Evolutionary conservation across 2,797 vertebrate genomes (phyloP).

Genomic region (Lateolabrax maculatus): DNA sequence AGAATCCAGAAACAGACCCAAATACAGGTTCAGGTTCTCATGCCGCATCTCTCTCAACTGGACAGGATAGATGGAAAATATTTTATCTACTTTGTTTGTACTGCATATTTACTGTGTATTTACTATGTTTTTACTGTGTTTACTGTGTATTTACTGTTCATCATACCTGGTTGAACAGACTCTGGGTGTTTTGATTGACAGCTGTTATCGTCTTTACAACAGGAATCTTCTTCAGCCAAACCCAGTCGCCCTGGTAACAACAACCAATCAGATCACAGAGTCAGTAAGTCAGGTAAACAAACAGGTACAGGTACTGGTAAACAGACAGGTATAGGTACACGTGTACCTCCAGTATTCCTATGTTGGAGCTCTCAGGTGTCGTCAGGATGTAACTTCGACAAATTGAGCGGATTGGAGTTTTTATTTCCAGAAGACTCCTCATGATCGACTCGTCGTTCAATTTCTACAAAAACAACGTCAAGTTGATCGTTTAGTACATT

Average conservation of each 20-base stretch:
- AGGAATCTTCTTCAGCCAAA: conserved; percentile 85
- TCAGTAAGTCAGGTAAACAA: background rate
- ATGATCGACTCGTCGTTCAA: conserved; percentile 77
- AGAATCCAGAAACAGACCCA: conserved; percentile 89
- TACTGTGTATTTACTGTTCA: background rate
- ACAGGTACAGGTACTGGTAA: background rate
- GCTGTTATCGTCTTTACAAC: conserved; percentile 48
- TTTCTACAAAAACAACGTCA: conserved; percentile 60
- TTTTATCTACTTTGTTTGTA: background rate
- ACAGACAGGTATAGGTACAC: background rate
- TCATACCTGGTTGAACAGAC: conserved; percentile 68
- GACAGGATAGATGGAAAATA: background rate
- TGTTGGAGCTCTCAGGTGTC: conserved; percentile 75
- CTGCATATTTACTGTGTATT: background rate
- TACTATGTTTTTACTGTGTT: background rate
- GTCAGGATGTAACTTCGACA: conserved; percentile 77
- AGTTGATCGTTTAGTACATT: too few relatives aligned
- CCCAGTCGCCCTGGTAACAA: conserved; percentile 81
- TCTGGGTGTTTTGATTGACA: conserved; percentile 64
- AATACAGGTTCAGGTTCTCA: conserved; percentile 90
- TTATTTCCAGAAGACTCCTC: conserved; percentile 77
- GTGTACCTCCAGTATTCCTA: conserved; percentile 75
- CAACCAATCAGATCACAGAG: conserved; percentile 20
- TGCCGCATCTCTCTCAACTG: conserved; percentile 90
- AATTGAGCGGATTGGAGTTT: conserved; percentile 65